Evolutionary conservation across 2,888 invertebrate genomes (phyloP).

Genomic region (Epirrita christyi): DNA sequence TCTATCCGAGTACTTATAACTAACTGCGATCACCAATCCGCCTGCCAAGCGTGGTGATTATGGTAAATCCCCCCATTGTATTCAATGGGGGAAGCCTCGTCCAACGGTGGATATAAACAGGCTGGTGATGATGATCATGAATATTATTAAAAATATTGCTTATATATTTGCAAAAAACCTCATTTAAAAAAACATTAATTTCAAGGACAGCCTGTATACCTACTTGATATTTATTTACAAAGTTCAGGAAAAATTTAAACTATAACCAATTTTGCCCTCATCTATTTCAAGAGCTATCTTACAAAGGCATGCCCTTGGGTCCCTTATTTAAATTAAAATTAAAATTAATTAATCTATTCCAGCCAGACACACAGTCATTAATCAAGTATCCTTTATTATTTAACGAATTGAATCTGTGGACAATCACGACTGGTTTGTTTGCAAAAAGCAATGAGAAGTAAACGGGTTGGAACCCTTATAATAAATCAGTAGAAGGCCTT

Average conservation of each 20-base stretch:
- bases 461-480: slow-evolving; percentile 6
- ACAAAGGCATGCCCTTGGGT: not conserved
- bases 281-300: slow-evolving; percentile 8
- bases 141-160: no score
- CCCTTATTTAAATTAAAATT: slow-evolving; percentile 25
- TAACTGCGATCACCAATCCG: no score
- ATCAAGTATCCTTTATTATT: slow-evolving; percentile 32
- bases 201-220: no score
- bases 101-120: no score
- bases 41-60: no score
- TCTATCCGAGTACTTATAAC: no score
- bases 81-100: no score
- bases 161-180: no score
- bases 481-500: slow-evolving; percentile 14
- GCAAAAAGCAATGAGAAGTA: slow-evolving; percentile 40
- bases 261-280: slow-evolving; percentile 17
- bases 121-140: no score
- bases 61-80: no score
- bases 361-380: slow-evolving; percentile 27
- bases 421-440: slow-evolving; percentile 48
- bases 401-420: slow-evolving; percentile 46
- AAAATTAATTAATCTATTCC: slow-evolving; percentile 28
- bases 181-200: no score
- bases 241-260: not conserved
- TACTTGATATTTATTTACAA: not conserved